Evolutionary conservation across 1,140 invertebrate genomes (phyloP).

Genomic region (Homalodisca vitripennis): DNA sequence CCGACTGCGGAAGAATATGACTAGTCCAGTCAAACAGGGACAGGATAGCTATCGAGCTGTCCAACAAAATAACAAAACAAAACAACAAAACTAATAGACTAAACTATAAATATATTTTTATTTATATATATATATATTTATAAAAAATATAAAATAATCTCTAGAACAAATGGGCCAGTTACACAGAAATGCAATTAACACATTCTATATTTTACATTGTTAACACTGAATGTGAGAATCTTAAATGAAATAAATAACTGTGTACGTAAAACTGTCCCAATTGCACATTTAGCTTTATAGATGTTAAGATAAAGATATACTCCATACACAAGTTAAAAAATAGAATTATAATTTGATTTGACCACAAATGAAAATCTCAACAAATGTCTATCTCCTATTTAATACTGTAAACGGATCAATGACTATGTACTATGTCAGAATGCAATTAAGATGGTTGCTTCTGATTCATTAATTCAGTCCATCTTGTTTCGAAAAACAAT

Average conservation of each 20-base stretch:
- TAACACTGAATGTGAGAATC: conserved; percentile 9
- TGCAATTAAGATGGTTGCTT: conserved; percentile 32
- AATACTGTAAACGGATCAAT: conserved; percentile 2
- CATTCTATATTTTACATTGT: conserved; percentile 16
- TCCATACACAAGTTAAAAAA: background rate
- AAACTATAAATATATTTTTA: background rate
- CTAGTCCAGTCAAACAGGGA: too few species aligned
- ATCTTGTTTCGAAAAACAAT: conserved; percentile 86
- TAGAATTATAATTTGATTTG: background rate
- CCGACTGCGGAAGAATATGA: conserved; percentile 7
- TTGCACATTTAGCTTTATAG: conserved; percentile 5
- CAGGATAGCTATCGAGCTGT: too few species aligned
- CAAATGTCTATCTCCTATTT: background rate
- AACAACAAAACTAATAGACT: conserved; percentile 7
- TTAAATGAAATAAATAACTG: conserved; percentile 8
- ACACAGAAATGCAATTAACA: conserved; percentile 8
- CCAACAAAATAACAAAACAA: conserved; percentile 16
- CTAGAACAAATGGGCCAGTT: conserved; percentile 21
- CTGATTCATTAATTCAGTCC: conserved; percentile 61
- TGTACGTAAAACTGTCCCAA: background rate
- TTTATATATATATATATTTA: conserved; percentile 15
- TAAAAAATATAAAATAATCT: conserved; percentile 25
- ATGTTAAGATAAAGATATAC: background rate
- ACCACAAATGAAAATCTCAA: background rate
- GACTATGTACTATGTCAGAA: background rate